These are phyloP conservation scores for Mesocricetus auratus DNA, from an alignment of 2,113 vertebrate genomes.

Conservation along the genomic window DNA sequence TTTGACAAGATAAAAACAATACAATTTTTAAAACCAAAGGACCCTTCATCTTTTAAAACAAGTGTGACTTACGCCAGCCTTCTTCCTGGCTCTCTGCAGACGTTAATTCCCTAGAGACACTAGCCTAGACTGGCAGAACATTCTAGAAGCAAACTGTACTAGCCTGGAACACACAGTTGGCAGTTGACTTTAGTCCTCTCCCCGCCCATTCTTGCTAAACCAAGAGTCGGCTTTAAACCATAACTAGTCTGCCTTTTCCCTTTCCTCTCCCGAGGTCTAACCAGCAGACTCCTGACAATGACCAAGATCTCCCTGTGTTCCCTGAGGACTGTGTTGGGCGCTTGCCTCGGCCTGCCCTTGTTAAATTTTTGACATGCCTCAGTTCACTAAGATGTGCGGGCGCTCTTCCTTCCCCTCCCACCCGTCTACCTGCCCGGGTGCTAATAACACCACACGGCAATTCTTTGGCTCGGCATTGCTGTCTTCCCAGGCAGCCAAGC, in stretches of 20 bases:
- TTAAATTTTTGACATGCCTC: slow-evolving; percentile 64
- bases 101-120: not conserved
- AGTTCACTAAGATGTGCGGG: slow-evolving; percentile 58
- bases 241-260: not conserved
- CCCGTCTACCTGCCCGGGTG: slow-evolving; percentile 14
- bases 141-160: slow-evolving; percentile 3
- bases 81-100: not conserved
- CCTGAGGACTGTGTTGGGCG: not conserved
- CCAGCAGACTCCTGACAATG: slow-evolving; percentile 22
- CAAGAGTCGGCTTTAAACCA: not conserved
- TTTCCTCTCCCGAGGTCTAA: not conserved
- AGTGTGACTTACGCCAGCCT: not conserved
- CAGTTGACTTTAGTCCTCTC: not conserved
- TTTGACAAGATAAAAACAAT: not conserved
- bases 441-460: not conserved
- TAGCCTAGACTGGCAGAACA: slow-evolving; percentile 7
- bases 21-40: not conserved
- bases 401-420: slow-evolving; percentile 39
- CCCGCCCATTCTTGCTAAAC: not conserved
- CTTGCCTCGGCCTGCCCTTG: slow-evolving; percentile 70
- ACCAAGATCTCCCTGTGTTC: not conserved
- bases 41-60: not conserved
- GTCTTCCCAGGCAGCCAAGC: not conserved
- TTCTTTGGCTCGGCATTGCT: not conserved
- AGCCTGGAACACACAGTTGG: not conserved